These are phyloP conservation scores for Turdus rufiventris DNA, from an alignment of 2,113 vertebrate species.

Conservation along the genomic window DNA sequence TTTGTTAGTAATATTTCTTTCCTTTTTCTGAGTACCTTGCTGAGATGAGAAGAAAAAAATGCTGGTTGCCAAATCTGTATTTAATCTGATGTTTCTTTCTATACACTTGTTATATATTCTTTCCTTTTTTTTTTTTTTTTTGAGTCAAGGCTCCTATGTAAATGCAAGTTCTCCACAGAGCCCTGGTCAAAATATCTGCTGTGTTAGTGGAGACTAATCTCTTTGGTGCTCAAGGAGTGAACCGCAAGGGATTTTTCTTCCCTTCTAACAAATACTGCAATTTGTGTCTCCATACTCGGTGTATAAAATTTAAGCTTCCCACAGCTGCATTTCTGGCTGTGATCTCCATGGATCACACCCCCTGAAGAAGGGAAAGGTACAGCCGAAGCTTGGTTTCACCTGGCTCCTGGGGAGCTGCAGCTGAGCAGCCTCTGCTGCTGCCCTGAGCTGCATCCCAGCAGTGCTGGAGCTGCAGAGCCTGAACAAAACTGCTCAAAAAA, in stretches of 20 bases:
- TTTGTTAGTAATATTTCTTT: background rate
- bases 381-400: background rate
- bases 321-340: background rate
- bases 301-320: background rate
- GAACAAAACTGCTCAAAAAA: background rate
- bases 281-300: background rate
- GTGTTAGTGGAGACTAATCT: background rate
- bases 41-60: background rate
- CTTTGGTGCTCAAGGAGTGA: background rate
- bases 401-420: background rate
- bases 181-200: background rate
- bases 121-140: background rate
- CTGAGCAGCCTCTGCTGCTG: background rate
- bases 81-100: background rate
- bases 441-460: background rate
- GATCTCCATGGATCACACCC: background rate
- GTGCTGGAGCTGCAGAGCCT: background rate
- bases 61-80: background rate
- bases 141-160: background rate
- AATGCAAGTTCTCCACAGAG: background rate
- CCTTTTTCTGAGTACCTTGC: background rate
- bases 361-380: background rate
- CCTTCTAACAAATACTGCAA: background rate
- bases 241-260: background rate
- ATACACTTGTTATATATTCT: background rate